Evolutionary conservation across 2,113 vertebrate species (phyloP), one percentile per base, ranked within the genome.

Genomic region (Notiomystis cincta): DNA sequence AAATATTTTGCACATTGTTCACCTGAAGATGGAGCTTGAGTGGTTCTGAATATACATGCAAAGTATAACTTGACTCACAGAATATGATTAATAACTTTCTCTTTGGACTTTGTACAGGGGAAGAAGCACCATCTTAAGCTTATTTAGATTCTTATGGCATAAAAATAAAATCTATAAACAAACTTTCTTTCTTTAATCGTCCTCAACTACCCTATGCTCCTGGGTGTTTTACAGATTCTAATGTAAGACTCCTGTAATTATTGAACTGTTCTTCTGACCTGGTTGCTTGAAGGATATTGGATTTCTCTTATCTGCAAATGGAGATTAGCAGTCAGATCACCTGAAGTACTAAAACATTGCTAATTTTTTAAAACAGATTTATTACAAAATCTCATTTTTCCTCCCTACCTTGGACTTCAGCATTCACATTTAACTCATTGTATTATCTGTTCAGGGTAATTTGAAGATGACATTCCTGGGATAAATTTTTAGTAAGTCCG

Each of bases 81-180:
- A 45, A 10, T 31, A n/a, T 51, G 80, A 40, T 51, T 93, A 95
- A 82, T 94, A 92, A 87, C 80, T 66, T 72, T 90, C 30, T 80
- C 27, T 94, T 93, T 64, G 53, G 44, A 60, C 58, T 93, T 95
- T 85, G 44, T 37, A 37, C 5, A 47, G 30, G 27, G 10, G 24
- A 81, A 72, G 85, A 90, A 60, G 19, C 3, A n/a, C 28, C 22
- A 37, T 78, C 15, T 85, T 70, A 72, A 94, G 51, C 40, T 93
- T 96, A 95, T 96, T 97, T 93, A 93, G 92, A 97, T 97, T 97
- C 96, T 87, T 93, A 24, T 91, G 89, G 89, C 89, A 97, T 82
- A 98, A 84, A 97, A 97, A 91, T 86, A 45, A 98, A 97, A 97
- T 98, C 93, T 94, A 95, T 95, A 96, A 98, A 97, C 90, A 97